Conservation (phyloP, 2,797 vertebrate species). For the Coranthus polyacanthus region DNA sequence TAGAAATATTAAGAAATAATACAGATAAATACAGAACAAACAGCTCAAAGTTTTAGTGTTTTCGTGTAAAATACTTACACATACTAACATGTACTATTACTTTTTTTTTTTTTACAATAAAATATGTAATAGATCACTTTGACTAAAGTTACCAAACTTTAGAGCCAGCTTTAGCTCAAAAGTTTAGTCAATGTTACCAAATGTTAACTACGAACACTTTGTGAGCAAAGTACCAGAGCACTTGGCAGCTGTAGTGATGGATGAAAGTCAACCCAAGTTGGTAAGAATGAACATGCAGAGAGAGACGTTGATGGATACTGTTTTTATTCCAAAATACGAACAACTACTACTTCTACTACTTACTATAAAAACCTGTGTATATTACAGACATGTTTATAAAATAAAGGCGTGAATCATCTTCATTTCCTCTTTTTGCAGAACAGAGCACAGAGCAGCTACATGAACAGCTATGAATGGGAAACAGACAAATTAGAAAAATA, state of each 20-base stretch:
- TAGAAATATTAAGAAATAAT: too few relatives aligned
- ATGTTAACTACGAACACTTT: too few relatives aligned
- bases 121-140: too few relatives aligned
- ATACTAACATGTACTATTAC: too few relatives aligned
- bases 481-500: neutral
- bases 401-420: neutral
- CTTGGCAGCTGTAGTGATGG: neutral
- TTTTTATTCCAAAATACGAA: conserved; percentile 47
- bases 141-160: too few relatives aligned
- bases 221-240: too few relatives aligned
- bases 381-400: conserved; percentile 15
- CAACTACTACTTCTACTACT: neutral
- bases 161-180: too few relatives aligned
- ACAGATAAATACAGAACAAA: too few relatives aligned
- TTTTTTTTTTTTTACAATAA: too few relatives aligned
- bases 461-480: neutral
- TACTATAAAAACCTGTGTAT: conserved; percentile 33
- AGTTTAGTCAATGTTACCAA: too few relatives aligned
- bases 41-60: too few relatives aligned
- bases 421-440: conserved; percentile 17
- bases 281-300: neutral
- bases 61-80: too few relatives aligned
- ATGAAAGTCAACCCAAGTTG: neutral
- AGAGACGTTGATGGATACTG: neutral
- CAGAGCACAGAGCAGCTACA: neutral